A percentile compares a stretch with the other conserved stretches of the same genome.
phyloP scores from a whole-genome alignment of 2,797 vertebrate genomes.

The Rhynchonycteris naso region DNA sequence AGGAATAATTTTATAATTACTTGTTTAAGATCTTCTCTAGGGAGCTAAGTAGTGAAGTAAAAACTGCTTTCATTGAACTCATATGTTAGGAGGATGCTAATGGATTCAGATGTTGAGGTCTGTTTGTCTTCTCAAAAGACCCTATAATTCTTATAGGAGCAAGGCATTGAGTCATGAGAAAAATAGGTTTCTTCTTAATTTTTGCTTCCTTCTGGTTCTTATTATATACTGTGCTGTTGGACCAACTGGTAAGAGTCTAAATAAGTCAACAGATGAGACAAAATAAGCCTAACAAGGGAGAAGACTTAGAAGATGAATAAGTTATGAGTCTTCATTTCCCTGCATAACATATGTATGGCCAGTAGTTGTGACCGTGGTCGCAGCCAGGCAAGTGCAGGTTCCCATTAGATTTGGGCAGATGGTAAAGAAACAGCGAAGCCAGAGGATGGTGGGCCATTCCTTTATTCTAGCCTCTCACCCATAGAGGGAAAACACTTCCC shows the following conservation, averaged over 20 bases:
- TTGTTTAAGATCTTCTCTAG: neutral
- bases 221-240: neutral
- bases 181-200: neutral
- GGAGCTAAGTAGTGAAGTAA: neutral
- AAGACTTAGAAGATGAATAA: neutral
- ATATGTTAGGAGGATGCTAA: neutral
- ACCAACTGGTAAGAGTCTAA: slow-evolving; percentile 3
- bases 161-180: neutral
- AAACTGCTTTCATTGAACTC: neutral
- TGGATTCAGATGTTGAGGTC: neutral
- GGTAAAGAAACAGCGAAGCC: too few species aligned
- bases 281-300: neutral
- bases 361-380: too few species aligned
- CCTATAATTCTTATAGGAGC: neutral
- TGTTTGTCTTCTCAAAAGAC: neutral
- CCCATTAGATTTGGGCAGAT: too few species aligned
- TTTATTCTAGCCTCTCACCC: too few species aligned
- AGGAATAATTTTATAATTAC: slow-evolving; percentile 3
- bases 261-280: slow-evolving; percentile 1
- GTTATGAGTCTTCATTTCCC: neutral
- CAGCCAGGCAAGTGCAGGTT: too few species aligned
- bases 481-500: too few species aligned
- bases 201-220: neutral
- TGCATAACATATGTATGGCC: neutral
- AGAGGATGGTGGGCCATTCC: too few species aligned